These are phyloP conservation scores for Otus sunia DNA, from an alignment of 2,113 vertebrate species.

Conservation along the genomic window DNA sequence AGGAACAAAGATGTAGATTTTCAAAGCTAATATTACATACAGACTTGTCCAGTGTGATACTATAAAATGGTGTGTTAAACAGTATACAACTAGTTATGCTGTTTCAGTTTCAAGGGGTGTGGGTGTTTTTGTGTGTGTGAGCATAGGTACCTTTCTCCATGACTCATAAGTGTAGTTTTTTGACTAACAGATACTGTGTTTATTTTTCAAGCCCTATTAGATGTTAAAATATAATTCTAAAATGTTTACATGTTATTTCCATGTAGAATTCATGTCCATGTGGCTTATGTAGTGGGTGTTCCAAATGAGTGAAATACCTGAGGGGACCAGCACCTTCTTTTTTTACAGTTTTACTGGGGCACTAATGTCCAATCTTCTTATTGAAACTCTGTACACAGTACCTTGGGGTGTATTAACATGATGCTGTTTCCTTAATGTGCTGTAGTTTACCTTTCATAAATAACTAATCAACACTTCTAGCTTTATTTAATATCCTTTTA, in stretches of 20 bases:
- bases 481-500: slow-evolving; percentile 20
- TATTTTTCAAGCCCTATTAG: neutral
- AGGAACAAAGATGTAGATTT: neutral
- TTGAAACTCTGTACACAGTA: slow-evolving; percentile 2
- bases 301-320: neutral
- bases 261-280: neutral
- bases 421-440: neutral
- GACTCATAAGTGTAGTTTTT: neutral
- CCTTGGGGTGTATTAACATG: neutral
- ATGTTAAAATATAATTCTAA: neutral
- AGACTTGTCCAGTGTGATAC: neutral
- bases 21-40: neutral
- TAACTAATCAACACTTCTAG: slow-evolving; percentile 46
- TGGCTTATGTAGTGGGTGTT: slow-evolving; percentile 1
- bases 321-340: neutral
- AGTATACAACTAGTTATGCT: neutral
- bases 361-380: neutral
- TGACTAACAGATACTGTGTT: neutral
- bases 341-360: neutral
- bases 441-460: slow-evolving; percentile 41
- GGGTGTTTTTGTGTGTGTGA: neutral
- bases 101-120: neutral
- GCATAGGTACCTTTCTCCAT: neutral
- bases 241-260: slow-evolving; percentile 20
- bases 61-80: neutral